A percentile compares a stretch with the other conserved stretches of the same genome.
Conservation (phyloP, 1,140 invertebrate species). For the Tetragnatha versicolor region DNA sequence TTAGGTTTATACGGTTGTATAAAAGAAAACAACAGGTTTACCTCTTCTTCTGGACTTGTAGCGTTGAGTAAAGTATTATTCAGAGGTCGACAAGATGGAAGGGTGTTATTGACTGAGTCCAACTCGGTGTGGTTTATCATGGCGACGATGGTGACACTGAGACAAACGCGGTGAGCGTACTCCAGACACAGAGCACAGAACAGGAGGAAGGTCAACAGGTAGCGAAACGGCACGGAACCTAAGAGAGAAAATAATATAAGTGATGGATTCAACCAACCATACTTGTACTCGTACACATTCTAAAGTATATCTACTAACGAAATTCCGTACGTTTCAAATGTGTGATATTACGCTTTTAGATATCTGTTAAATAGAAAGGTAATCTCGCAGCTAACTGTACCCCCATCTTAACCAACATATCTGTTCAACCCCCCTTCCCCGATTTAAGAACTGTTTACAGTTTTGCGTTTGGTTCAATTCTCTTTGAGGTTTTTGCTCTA, state of each 20-base stretch:
- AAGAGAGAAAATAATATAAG: not conserved
- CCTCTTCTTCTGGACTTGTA: slow-evolving; percentile 30
- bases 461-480: too few species aligned
- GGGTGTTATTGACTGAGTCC: not conserved
- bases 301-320: not conserved
- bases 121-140: slow-evolving; percentile 78
- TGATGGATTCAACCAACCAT: not conserved
- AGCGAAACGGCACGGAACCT: slow-evolving; percentile 66
- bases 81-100: not conserved
- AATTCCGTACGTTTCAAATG: not conserved
- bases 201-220: slow-evolving; percentile 86
- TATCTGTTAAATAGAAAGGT: not conserved
- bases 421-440: too few species aligned
- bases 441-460: too few species aligned
- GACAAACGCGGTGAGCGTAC: slow-evolving; percentile 93
- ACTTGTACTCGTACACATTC: not conserved
- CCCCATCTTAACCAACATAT: too few species aligned
- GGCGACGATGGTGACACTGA: slow-evolving; percentile 95
- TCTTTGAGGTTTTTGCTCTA: too few species aligned
- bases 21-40: too few species aligned
- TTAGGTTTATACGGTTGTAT: too few species aligned
- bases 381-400: not conserved
- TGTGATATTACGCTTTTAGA: not conserved
- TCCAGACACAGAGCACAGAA: slow-evolving; percentile 92
- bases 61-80: not conserved